Evolutionary conservation across 2,888 invertebrate species (phyloP).

Genomic region (Coleophora flavipennella): DNA sequence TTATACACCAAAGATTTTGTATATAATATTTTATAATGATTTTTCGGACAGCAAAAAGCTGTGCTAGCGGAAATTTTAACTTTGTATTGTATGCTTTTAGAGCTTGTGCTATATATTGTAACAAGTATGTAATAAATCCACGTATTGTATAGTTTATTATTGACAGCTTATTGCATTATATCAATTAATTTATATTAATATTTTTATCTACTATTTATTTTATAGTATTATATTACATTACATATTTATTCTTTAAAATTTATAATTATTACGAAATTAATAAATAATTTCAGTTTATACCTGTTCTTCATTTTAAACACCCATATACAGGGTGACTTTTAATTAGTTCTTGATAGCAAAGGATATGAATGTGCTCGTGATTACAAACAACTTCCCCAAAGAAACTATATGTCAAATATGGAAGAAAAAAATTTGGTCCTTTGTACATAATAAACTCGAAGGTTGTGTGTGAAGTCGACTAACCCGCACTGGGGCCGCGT

Average conservation of each 20-base stretch:
- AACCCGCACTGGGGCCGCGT: too few relatives aligned
- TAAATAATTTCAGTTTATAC: conserved; percentile 10
- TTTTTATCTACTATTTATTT: too few relatives aligned
- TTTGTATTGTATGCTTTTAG: conserved; percentile 44
- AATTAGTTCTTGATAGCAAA: too few relatives aligned
- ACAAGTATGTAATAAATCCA: conserved; percentile 39
- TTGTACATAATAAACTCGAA: too few relatives aligned
- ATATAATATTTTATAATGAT: conserved; percentile 43
- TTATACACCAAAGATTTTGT: conserved; percentile 65
- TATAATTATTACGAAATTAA: conserved; percentile 60
- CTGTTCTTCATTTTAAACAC: too few relatives aligned
- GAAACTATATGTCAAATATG: too few relatives aligned
- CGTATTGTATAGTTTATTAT: conserved; percentile 36
- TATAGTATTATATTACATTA: too few relatives aligned
- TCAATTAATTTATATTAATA: conserved; percentile 22
- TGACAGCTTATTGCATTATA: conserved; percentile 60
- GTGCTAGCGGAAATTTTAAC: conserved; percentile 49
- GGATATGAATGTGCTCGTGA: too few relatives aligned
- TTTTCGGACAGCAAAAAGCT: conserved; percentile 39
- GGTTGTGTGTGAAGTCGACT: too few relatives aligned
- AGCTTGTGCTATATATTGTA: conserved; percentile 62
- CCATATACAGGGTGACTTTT: too few relatives aligned
- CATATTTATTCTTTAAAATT: conserved; percentile 41
- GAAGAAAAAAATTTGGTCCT: too few relatives aligned
- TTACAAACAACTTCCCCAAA: too few relatives aligned